These are phyloP conservation scores for Apotomis turbidana DNA, from an alignment of 2,888 invertebrate species.

Conservation along the genomic window DNA sequence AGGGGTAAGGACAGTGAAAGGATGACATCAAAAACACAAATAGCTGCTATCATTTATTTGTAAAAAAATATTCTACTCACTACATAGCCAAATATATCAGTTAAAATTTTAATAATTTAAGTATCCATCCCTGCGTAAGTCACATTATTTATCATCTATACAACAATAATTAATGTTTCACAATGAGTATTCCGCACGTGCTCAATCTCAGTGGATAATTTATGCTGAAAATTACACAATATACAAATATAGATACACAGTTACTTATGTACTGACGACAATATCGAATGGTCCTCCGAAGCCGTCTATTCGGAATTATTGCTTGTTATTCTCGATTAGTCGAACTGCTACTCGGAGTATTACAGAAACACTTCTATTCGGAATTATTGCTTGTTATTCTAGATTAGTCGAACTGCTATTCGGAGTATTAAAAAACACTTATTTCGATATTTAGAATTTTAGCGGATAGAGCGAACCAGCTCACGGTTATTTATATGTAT, in stretches of 20 bases:
- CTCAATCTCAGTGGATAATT: constrained; percentile 76
- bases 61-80: constrained; percentile 89
- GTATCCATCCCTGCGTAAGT: constrained; percentile 85
- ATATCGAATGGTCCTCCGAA: constrained; percentile 77
- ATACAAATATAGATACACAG: constrained; percentile 63
- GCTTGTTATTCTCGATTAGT: constrained; percentile 45
- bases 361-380: constrained; percentile 54
- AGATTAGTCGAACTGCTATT: constrained; percentile 17
- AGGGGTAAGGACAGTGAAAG: constrained; percentile 48
- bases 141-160: constrained; percentile 84
- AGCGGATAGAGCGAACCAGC: constrained; percentile 45
- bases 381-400: constrained; percentile 60
- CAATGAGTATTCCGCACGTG: constrained; percentile 80
- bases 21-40: constrained; percentile 44
- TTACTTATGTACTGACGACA: constrained; percentile 61
- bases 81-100: constrained; percentile 86
- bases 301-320: constrained; percentile 72
- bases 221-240: constrained; percentile 79
- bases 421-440: constrained; percentile 35
- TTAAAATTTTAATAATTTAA: constrained; percentile 85
- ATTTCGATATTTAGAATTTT: constrained; percentile 44
- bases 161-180: constrained; percentile 82
- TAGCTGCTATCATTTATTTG: constrained; percentile 87
- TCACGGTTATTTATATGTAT: constrained; percentile 46
- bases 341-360: constrained; percentile 32